Evolutionary conservation across 2,888 invertebrate species (phyloP), one percentile per base, ranked within the genome.

Genomic region (Clepsis dumicolana): DNA sequence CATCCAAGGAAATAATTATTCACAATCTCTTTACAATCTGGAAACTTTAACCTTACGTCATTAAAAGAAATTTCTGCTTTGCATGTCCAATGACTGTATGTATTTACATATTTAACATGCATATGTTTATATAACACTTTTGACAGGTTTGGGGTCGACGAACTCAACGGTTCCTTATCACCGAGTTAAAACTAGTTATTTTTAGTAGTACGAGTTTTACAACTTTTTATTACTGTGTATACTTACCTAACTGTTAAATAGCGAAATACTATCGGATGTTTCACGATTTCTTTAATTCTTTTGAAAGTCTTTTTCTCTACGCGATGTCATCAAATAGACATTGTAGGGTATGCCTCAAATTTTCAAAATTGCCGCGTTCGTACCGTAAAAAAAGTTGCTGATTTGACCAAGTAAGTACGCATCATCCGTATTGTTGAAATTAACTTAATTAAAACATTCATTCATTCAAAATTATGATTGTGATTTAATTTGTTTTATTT

Each of bases 91-190:
- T 24, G 48, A 27, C 18, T 29, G 32, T 32, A 32, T 64, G 24
- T 56, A 57, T 57, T 32, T 38, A 29, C 24, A 54, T 24, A 63
- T 60, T 29, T 7, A 7, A 54, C 25, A 53, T 57, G 25, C 8
- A 2, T 65, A n/a, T 59, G 59, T 60, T 66, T 66, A 60, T 54
- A 32, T 66, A 66, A 61, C 61, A 65, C 4, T 44, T 60, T 54
- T 44, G 60, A 38, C 65, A 65, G 64, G 60, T 56, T 56, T n/a
- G 24, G 27, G 50, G 32, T 61, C 60, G n/a, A 10, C 10, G 61
- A 54, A 66, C 65, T 3, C 3, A 66, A 66, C 65, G 53, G 65
- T 61, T 35, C 54, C 35, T 66, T 66, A 66, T 61, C 65, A 53
- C 53, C 41, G 27, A 1, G 16, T 18, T 44, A 18, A 18, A 61